phyloP scores from a whole-genome alignment of 2,113 vertebrate genomes.

The Sander lucioperca region DNA sequence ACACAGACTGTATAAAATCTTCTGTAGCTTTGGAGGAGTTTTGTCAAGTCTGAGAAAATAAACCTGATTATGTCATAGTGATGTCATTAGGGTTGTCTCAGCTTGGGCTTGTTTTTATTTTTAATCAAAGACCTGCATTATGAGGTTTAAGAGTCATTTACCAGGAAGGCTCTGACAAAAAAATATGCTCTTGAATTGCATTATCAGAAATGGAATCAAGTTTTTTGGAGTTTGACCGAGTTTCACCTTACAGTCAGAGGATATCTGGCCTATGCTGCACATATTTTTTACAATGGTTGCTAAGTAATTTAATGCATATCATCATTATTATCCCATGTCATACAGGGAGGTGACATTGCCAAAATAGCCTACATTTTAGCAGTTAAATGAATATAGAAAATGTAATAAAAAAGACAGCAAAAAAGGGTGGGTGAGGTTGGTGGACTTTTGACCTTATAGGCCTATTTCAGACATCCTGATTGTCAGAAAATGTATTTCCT shows the following conservation, averaged over 20 bases:
- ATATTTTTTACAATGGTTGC: not conserved
- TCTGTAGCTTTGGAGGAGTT: not conserved
- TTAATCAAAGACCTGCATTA: not conserved
- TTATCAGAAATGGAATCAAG: not conserved
- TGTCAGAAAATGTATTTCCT: not conserved
- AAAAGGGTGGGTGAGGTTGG: not conserved
- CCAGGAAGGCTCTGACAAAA: not conserved
- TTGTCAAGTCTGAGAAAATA: not conserved
- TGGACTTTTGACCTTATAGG: conserved; percentile 1
- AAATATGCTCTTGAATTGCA: not conserved
- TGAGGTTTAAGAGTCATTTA: not conserved
- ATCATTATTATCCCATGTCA: too few species aligned
- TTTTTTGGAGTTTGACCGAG: not conserved
- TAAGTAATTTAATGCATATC: not conserved
- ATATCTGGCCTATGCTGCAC: not conserved
- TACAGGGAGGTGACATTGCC: not conserved
- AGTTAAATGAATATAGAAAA: not conserved
- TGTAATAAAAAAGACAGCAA: not conserved
- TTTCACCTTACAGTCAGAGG: not conserved
- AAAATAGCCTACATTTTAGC: not conserved
- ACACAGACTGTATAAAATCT: not conserved
- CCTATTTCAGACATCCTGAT: not conserved
- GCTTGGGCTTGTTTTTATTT: not conserved
- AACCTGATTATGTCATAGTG: not conserved
- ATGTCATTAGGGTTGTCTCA: not conserved